Evolutionary conservation across 2,888 invertebrate genomes (phyloP).

Genomic region (Papilio gigon): DNA sequence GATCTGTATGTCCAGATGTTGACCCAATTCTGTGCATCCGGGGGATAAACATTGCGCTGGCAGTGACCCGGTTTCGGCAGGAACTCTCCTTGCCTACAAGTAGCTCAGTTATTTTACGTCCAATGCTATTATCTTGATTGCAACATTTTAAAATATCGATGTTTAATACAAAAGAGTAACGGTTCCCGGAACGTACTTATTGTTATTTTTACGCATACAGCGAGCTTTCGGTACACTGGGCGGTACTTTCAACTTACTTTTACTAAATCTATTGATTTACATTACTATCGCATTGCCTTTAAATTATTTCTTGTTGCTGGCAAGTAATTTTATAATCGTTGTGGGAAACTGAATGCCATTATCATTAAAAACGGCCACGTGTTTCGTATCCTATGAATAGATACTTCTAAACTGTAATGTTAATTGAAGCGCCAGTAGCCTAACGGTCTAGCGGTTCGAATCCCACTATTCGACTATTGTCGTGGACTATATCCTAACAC

Average conservation of each 20-base stretch:
- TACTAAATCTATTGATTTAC: background rate
- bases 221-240: background rate
- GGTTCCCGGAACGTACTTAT: conserved; percentile 2
- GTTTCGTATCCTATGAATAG: background rate
- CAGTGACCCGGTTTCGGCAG: conserved; percentile 35
- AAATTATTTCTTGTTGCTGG: background rate
- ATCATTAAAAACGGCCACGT: background rate
- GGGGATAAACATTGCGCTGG: conserved; percentile 31
- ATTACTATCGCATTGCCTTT: background rate
- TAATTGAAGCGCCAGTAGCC: no score
- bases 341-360: background rate
- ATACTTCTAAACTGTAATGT: background rate
- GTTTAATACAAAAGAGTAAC: conserved; percentile 20
- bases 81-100: conserved; percentile 28
- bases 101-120: conserved; percentile 25
- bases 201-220: background rate
- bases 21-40: conserved; percentile 36
- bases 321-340: no score
- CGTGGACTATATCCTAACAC: no score
- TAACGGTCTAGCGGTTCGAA: no score
- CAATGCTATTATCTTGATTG: conserved; percentile 12
- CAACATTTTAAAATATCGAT: conserved; percentile 11
- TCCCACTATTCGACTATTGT: no score
- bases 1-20: conserved; percentile 38
- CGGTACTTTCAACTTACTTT: background rate